Percentiles rank a stretch among this genome's conserved stretches.
These are phyloP conservation scores for Hyles euphorbiae DNA, from an alignment of 1,140 invertebrate species.

Conservation along the genomic window DNA sequence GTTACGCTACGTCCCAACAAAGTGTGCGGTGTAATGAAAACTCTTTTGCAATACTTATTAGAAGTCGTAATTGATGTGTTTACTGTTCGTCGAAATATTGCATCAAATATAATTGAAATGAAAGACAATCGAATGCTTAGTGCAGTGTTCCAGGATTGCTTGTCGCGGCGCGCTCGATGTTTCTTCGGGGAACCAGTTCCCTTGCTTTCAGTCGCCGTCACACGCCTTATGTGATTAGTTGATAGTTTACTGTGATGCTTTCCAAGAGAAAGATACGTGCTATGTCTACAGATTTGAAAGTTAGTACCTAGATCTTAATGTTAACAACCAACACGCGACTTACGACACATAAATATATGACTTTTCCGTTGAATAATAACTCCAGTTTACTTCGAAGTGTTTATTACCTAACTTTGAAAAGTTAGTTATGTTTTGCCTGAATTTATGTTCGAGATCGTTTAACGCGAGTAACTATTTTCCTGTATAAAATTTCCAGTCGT, in stretches of 20 bases:
- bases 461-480: too few species aligned
- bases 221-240: constrained; percentile 35
- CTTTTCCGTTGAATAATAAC: too few species aligned
- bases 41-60: too few species aligned
- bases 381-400: too few species aligned
- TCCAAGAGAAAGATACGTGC: constrained; percentile 8
- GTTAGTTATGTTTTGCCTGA: too few species aligned
- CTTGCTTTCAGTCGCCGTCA: constrained; percentile 32
- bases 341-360: background rate
- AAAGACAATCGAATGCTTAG: constrained; percentile 54
- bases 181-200: constrained; percentile 29
- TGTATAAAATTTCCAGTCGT: too few species aligned
- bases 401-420: too few species aligned
- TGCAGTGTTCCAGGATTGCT: constrained; percentile 43
- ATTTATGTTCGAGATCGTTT: too few species aligned
- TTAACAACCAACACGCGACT: constrained; percentile 9
- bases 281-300: constrained; percentile 19
- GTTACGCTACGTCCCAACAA: too few species aligned
- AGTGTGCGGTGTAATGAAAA: too few species aligned
- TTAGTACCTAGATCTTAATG: constrained; percentile 21
- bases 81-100: constrained; percentile 32
- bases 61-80: too few species aligned
- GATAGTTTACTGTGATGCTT: constrained; percentile 19
- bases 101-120: constrained; percentile 29
- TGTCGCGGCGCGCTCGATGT: constrained; percentile 24